Conservation (phyloP, 2,113 vertebrate genomes). For the Ovis canadensis region DNA sequence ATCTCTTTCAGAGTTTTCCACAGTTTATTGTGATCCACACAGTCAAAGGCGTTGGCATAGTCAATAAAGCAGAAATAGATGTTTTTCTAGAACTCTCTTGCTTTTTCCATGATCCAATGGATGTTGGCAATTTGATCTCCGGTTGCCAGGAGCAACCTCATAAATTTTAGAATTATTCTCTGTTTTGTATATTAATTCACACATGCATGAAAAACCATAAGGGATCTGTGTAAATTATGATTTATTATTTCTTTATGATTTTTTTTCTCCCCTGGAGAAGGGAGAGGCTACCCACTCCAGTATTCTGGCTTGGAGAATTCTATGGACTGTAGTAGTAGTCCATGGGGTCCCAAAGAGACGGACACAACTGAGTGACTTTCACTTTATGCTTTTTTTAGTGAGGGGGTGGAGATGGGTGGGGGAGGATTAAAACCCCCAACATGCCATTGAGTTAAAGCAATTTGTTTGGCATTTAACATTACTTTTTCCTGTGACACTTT, state of each 20-base stretch:
- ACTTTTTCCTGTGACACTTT: background rate
- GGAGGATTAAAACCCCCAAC: background rate
- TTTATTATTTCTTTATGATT: conserved; percentile 17
- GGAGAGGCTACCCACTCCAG: background rate
- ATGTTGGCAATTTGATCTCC: too few species aligned
- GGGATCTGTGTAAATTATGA: background rate
- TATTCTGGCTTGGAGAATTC: background rate
- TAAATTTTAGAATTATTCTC: conserved; percentile 5
- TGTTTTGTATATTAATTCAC: background rate
- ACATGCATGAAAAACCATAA: background rate
- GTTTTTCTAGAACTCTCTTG: too few species aligned
- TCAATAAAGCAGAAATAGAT: too few species aligned
- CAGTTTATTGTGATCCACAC: too few species aligned
- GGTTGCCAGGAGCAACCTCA: background rate
- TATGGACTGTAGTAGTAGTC: background rate
- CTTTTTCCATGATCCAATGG: too few species aligned
- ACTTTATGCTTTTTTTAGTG: background rate
- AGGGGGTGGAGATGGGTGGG: background rate
- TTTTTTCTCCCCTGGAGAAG: background rate
- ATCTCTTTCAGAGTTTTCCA: too few species aligned
- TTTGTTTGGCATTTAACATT: conserved; percentile 25
- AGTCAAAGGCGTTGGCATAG: too few species aligned
- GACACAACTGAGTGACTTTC: background rate
- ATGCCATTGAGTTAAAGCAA: background rate
- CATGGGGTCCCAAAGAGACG: background rate